Conservation (phyloP, 2,113 vertebrate genomes). For the Chrysochloris asiatica region DNA sequence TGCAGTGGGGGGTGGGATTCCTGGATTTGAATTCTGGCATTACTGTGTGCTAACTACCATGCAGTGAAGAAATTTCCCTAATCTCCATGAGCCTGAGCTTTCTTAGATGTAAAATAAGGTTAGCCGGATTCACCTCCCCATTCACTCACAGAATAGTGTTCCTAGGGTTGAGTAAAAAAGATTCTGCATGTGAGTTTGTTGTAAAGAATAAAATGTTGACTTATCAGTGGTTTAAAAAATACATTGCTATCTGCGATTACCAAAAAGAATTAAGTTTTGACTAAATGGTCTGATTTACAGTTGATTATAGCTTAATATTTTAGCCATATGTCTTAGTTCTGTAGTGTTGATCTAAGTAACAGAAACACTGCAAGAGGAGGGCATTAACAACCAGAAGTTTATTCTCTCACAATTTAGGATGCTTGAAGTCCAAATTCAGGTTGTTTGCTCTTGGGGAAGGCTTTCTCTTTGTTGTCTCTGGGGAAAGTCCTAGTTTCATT, state of each 20-base stretch:
- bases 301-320: conserved; percentile 31
- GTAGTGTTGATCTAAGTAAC: no score
- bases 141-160: conserved; percentile 6
- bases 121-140: neutral
- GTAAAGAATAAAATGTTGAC: conserved; percentile 23
- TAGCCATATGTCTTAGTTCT: no score
- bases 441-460: no score
- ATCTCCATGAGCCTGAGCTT: neutral
- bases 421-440: no score
- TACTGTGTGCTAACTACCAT: neutral
- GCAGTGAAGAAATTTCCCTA: neutral
- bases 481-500: no score
- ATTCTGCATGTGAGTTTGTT: conserved; percentile 16
- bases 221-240: conserved; percentile 23
- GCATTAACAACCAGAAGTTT: no score
- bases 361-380: no score
- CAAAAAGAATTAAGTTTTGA: conserved; percentile 51
- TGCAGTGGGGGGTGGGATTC: neutral
- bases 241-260: neutral
- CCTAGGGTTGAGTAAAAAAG: conserved; percentile 23
- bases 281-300: conserved; percentile 37
- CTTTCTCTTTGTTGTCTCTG: no score
- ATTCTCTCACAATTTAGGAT: no score
- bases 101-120: neutral
- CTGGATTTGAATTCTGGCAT: conserved; percentile 24